Conservation (phyloP, 1,140 invertebrate genomes). For the Ephestia elutella region DNA sequence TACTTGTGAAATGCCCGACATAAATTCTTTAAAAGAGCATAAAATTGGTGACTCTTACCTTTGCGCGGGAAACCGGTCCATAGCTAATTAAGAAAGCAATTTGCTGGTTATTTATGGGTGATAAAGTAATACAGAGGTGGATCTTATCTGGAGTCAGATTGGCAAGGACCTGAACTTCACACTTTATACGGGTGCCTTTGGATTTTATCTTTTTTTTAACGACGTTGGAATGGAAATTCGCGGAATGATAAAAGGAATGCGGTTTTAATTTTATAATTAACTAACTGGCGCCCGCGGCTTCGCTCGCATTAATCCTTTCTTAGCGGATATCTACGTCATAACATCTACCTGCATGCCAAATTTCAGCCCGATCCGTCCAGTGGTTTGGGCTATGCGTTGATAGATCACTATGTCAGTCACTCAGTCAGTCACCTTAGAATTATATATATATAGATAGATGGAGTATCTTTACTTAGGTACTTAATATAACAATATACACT, state of each 20-base stretch:
- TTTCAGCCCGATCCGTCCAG: no score
- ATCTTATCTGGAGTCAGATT: conserved; percentile 41
- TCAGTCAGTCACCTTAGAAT: no score
- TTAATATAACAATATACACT: no score
- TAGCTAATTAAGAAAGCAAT: conserved; percentile 64
- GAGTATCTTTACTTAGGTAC: no score
- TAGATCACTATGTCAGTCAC: no score
- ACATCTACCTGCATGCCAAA: no score
- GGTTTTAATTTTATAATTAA: background rate
- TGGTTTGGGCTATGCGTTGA: no score
- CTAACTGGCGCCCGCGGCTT: no score
- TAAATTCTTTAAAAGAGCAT: conserved; percentile 21
- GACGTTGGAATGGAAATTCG: background rate
- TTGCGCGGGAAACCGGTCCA: conserved; percentile 28
- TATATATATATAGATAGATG: no score
- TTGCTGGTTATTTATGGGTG: conserved; percentile 62
- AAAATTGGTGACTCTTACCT: conserved; percentile 20
- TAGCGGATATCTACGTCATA: no score
- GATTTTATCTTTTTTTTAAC: conserved; percentile 10
- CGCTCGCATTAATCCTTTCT: no score
- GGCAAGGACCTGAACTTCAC: conserved; percentile 14
- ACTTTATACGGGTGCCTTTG: conserved; percentile 5
- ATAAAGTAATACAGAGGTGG: conserved; percentile 49
- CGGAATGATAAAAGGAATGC: background rate
- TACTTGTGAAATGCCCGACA: no score